Base-by-base conservation (phyloP, 2,797 vertebrate genomes). In the Cirrhinus mrigala region DNA sequence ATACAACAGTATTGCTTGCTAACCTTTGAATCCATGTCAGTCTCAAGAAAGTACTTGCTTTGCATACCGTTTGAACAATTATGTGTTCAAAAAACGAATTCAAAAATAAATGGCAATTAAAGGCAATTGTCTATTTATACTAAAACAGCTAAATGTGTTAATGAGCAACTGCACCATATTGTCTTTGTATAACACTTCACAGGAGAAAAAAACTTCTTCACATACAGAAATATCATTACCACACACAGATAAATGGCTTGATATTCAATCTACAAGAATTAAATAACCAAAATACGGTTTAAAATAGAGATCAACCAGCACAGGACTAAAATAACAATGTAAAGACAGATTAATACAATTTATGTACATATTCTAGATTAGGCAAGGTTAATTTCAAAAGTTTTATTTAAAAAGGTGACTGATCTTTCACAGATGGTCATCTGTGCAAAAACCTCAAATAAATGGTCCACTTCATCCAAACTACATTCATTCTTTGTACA, bases 141-240 rank as follows among this genome's bases (percentile, higher is more conserved):
- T 90, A 87, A 85, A 93, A 93, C 90, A 94, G 93, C 94, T 92
- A 93, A 89, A 64, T 58, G 24, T 52, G 71, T 60, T 60, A 14
- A 44, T 2, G 5, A 22, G 27, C 44, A 48, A 54, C 9, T 8
- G 1, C 24, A 33, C 22, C 6, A 74, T 3, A 9, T 40, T 54
- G 10, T n/a, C 11, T 62, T 6, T 29, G 64, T 7, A 58, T 27
- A 56, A 37, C 46, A 50, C 24, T 22, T 80, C 22, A 70, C 29
- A 27, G 29, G 5, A 56, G 12, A 44, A 40, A 77, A 54, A 77
- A 18, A 33, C 27, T 8, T 54, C 52, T 52, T 71, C 69, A 14
- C 18, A 54, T 11, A 76, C 6, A 24, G 11, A 54, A 29, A 22
- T 37, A 1, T 11, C 2, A 10, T 16, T 16, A 75, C 4, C 16